Base-by-base conservation (phyloP, 2,113 vertebrate genomes). In the Ctenodactylus gundi region DNA sequence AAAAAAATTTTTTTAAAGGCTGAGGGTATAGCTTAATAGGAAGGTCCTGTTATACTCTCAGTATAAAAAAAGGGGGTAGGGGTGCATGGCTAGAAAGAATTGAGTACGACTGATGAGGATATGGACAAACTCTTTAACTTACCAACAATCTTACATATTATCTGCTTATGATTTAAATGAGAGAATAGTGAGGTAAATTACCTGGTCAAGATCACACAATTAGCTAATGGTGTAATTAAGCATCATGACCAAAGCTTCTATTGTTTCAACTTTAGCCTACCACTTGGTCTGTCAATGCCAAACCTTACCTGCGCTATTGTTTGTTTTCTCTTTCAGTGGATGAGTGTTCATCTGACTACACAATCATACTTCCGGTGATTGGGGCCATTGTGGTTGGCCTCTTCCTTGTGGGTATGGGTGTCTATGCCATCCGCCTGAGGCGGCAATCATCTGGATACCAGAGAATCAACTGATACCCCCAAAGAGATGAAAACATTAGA, bases 401-500 rank as follows among this genome's bases (percentile, higher is more conserved):
- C 29, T 90, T 95, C 21, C 41, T 97, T 60, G 44, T 96, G 67
- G 92, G 91, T 46, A 58, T 97, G 55, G 55, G 96, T 68, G 34
- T 98, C 62, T 97, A 86, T n/a, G 81, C 44, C 65, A 55, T 96
- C 84, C 95, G 65, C 51, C 91, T 95, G 39, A 95, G 83, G 51
- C 84, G 36, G 3, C 93, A 86, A 85, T 88, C 93, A 55, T 86
- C 87, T 7, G 97, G 87, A 78, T 98, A 98, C 86, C 96, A 98
- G 87, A 96, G 96, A 85, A 96, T 97, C n/a, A n/a, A n/a, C 87
- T 98, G 94, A 93, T 6, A 20, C 58, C 17, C 64, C 39, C 51
- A 39, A 58, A 34, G 51, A 53, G 51, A 93, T 82, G 72, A 27
- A n/a, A 65, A 82, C 2, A 31, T 53, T 31, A 49, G 73, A 12